phyloP scores from a whole-genome alignment of 1,140 invertebrate genomes.

The Ceratina calcarata region DNA sequence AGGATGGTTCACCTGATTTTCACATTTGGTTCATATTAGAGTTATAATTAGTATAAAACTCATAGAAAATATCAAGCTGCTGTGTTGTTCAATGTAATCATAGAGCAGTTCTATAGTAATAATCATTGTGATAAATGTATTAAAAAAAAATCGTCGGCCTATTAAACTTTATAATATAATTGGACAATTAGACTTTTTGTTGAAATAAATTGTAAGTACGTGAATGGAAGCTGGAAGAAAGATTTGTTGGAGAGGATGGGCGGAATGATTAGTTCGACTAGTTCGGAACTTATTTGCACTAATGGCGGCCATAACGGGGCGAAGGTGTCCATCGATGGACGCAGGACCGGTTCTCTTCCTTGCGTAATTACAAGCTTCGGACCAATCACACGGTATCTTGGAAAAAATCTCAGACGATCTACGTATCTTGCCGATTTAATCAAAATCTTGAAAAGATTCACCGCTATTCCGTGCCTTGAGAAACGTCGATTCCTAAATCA shows the following conservation, averaged over 20 bases:
- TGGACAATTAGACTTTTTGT: no score
- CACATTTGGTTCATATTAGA: no score
- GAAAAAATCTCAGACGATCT: conserved; percentile 48
- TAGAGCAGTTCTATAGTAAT: no score
- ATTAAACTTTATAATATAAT: no score
- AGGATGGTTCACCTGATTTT: no score
- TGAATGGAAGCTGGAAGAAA: background rate
- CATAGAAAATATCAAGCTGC: no score
- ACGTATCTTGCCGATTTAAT: conserved; percentile 37
- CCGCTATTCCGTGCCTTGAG: conserved; percentile 42
- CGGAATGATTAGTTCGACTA: conserved; percentile 18
- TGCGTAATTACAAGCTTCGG: conserved; percentile 63
- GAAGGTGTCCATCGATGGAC: conserved; percentile 59
- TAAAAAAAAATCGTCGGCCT: no score
- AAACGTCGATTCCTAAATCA: background rate
- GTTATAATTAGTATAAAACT: no score
- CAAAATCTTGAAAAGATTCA: conserved; percentile 1
- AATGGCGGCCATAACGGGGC: conserved; percentile 52
- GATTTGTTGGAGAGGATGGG: conserved; percentile 28
- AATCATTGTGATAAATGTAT: no score
- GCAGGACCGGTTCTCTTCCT: conserved; percentile 59
- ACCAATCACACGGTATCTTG: conserved; percentile 53
- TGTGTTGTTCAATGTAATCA: no score
- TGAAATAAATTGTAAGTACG: no score
- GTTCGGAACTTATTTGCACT: conserved; percentile 60